Percentiles rank a stretch among this genome's conserved stretches.
Evolutionary conservation across 2,797 vertebrate genomes (phyloP).

Genomic region (Kryptolebias ocellatus): DNA sequence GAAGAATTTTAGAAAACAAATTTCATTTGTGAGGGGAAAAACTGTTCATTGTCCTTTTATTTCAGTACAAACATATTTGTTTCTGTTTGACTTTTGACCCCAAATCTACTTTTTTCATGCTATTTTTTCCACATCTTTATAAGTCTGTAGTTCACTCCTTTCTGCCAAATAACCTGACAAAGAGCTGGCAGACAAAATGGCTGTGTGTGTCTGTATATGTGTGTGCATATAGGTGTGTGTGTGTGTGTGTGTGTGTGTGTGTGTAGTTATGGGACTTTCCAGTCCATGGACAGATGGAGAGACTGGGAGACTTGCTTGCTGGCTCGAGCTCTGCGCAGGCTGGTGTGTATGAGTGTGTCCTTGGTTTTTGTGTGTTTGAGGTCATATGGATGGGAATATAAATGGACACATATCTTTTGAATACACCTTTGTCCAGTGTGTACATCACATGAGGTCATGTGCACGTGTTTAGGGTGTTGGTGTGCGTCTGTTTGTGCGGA

Average conservation of each 20-base stretch:
- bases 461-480: constrained; percentile 35
- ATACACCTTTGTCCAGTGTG: constrained; percentile 26
- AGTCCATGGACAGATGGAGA: constrained; percentile 85
- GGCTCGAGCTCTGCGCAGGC: constrained; percentile 78
- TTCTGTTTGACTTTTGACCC: constrained; percentile 43
- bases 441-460: constrained; percentile 41
- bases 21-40: constrained; percentile 19
- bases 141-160: constrained; percentile 62
- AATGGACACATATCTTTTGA: constrained; percentile 38
- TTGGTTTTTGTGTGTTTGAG: constrained; percentile 42
- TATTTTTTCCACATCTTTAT: constrained; percentile 58
- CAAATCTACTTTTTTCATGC: constrained; percentile 53
- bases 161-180: constrained; percentile 76
- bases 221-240: constrained; percentile 34
- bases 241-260: constrained; percentile 33
- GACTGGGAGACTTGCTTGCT: constrained; percentile 84
- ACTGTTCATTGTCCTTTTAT: constrained; percentile 40
- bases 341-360: constrained; percentile 68
- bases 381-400: constrained; percentile 39
- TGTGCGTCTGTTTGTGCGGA: constrained; percentile 22
- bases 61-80: constrained; percentile 48
- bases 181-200: constrained; percentile 77
- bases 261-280: constrained; percentile 77
- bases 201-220: constrained; percentile 26
- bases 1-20: constrained; percentile 28